Evolutionary conservation across 1,140 invertebrate genomes (phyloP), one percentile per base, ranked within the genome.

Genomic region (Nomia melanderi): DNA sequence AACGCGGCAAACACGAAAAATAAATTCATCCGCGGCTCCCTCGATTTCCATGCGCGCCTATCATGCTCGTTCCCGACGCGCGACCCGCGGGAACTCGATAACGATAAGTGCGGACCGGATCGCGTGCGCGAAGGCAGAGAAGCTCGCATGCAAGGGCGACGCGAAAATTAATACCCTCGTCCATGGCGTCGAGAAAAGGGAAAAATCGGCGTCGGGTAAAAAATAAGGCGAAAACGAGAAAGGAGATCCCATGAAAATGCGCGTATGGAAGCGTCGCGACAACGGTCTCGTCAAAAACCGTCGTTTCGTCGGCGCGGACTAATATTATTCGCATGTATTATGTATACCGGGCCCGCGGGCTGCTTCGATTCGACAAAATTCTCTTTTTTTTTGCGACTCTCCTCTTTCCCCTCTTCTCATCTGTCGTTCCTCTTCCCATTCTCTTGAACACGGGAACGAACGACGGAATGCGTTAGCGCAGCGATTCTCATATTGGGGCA

Each of bases 311-410:
- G 60, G 39, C 60, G 27, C 53, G 9, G 62, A 75, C 82, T 75
- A 79, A 83, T 76, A 74, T 82, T 74, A 81, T 62, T 75, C 79
- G 75, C 69, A 74, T 74, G 81, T 83, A 83, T 78, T 82, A 74
- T 79, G 82, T 79, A 82, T 79, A 82, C 60, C 23, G 64, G 47
- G 64, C 57, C 63, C 75, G 44, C 36, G 64, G 53, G 44, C 64
- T 74, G 80, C 66, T 78, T 83, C 80, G 81, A 75, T 83, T 81
- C 74, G 66, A 65, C 74, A 27, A 74, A 57, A 54, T 70, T 64
- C 54, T 65, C 67, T 56, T 53, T 47, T 39, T 41, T 8, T 11
- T 39, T 23, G 2, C 14, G 12, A 0, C 27, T 25, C 47, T 17
- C 44, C 44, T 33, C 60, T 23, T 54, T 14, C 36, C 33, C n/a